Conservation (phyloP, 1,140 invertebrate species). For the Mactra quadrangularis region DNA sequence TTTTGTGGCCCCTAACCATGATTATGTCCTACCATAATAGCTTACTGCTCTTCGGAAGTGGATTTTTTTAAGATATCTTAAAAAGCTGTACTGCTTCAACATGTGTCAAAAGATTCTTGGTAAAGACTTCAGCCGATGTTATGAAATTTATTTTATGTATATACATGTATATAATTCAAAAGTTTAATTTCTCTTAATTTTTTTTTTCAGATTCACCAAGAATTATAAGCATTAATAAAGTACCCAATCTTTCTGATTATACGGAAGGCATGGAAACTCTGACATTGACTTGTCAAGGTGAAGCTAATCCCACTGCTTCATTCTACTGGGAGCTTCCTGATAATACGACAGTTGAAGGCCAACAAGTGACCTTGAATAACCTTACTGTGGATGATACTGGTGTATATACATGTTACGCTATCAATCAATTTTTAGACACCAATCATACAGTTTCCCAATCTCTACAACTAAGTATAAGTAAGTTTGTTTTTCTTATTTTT, state of each 20-base stretch:
- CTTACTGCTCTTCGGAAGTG: too few species aligned
- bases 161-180: too few species aligned
- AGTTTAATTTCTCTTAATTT: not conserved
- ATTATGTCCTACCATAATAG: too few species aligned
- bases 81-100: not conserved
- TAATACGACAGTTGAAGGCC: not conserved
- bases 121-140: not conserved
- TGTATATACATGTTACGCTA: constrained; percentile 9
- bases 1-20: too few species aligned
- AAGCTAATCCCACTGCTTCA: not conserved
- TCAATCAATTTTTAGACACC: not conserved
- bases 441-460: constrained; percentile 28
- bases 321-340: not conserved
- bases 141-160: not conserved
- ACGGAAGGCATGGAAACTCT: not conserved
- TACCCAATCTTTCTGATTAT: too few species aligned
- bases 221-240: not conserved
- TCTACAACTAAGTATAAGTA: too few species aligned
- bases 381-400: not conserved
- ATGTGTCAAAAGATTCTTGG: too few species aligned
- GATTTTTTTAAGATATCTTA: not conserved
- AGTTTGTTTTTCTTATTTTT: too few species aligned
- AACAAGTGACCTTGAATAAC: not conserved
- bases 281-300: constrained; percentile 4
- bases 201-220: not conserved